Conservation (phyloP, 2,113 vertebrate species). For the Gnathonemus echidnorhynchus region DNA sequence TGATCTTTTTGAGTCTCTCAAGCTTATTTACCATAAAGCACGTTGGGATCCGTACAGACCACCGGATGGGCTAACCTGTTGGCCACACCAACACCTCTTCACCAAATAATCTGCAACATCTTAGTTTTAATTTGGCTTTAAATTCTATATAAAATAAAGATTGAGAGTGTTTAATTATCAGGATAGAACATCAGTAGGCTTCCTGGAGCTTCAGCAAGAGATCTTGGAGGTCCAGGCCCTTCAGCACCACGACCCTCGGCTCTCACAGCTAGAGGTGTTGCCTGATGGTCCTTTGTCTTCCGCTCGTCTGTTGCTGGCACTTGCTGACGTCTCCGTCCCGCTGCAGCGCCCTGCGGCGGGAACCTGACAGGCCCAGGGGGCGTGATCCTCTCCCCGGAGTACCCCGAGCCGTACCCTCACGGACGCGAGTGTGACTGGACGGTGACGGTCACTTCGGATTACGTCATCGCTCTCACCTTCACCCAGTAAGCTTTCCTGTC, state of each 20-base stretch:
- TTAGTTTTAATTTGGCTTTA: neutral
- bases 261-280: neutral
- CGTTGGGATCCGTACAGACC: neutral
- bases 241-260: neutral
- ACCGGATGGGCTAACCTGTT: neutral
- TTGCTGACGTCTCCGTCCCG: neutral
- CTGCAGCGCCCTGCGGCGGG: slow-evolving; percentile 86
- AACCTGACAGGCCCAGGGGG: slow-evolving; percentile 81
- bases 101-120: neutral
- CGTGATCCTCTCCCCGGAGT: slow-evolving; percentile 89
- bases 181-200: neutral
- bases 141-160: neutral
- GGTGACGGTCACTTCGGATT: slow-evolving; percentile 80
- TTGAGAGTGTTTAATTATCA: neutral
- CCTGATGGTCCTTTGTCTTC: neutral
- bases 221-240: neutral
- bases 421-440: slow-evolving; percentile 95
- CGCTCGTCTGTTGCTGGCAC: neutral
- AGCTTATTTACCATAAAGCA: neutral
- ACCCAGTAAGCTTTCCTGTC: slow-evolving; percentile 66
- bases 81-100: neutral
- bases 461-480: slow-evolving; percentile 87
- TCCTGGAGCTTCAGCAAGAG: neutral
- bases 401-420: slow-evolving; percentile 86
- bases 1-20: neutral